Evolutionary conservation across 2,888 invertebrate genomes (phyloP).

Genomic region (Drosophila mimica): DNA sequence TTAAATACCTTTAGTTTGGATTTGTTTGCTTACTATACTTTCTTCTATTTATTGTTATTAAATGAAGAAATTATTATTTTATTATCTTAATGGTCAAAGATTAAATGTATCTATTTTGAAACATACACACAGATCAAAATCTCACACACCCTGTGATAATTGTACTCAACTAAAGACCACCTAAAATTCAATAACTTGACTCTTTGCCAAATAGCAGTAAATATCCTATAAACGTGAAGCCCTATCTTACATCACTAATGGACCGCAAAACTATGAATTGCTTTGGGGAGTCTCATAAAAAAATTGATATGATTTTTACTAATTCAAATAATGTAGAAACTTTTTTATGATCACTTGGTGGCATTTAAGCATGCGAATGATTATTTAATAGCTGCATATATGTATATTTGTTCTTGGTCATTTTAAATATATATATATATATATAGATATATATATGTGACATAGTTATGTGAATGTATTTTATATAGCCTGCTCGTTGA

Average conservation of each 20-base stretch:
- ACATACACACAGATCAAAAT: neutral
- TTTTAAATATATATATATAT: conserved; percentile 6
- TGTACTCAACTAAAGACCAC: neutral
- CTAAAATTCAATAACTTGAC: too few relatives aligned
- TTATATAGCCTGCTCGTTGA: conserved; percentile 26
- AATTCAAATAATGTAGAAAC: conserved; percentile 33
- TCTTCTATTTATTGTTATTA: neutral
- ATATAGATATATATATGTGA: conserved; percentile 8
- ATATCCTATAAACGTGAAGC: neutral
- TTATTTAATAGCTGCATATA: conserved; percentile 15
- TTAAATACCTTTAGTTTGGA: neutral
- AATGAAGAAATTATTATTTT: neutral
- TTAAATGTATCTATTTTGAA: neutral
- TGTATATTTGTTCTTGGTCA: neutral
- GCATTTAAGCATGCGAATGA: conserved; percentile 19
- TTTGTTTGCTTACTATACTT: neutral
- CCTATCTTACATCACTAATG: neutral
- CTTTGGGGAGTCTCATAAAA: conserved; percentile 12
- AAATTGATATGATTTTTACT: conserved; percentile 20
- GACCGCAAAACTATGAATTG: conserved; percentile 2
- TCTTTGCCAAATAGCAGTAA: neutral
- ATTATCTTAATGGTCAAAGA: neutral
- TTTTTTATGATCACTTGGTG: conserved; percentile 33
- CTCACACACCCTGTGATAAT: neutral
- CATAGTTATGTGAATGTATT: conserved; percentile 34